phyloP scores from a whole-genome alignment of 1,140 invertebrate genomes.

The Phthorimaea operculella region DNA sequence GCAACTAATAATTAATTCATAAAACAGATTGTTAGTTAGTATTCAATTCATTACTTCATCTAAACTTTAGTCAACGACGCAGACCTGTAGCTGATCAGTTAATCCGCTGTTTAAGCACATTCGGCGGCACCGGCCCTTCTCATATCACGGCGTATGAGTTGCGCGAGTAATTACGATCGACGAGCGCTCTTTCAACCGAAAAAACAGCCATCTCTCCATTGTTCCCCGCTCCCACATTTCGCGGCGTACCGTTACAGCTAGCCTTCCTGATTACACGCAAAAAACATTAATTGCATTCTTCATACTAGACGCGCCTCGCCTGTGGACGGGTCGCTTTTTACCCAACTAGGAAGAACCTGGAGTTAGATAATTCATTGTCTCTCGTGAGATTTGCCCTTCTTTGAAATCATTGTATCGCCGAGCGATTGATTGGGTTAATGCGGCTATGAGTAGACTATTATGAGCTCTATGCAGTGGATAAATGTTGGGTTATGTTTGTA shows the following conservation, averaged over 20 bases:
- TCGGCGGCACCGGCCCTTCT: constrained; percentile 27
- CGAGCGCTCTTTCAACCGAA: constrained; percentile 61
- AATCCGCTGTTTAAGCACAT: constrained; percentile 16
- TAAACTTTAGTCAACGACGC: no score
- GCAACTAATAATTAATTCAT: no score
- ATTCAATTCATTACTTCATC: no score
- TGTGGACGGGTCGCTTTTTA: constrained; percentile 27
- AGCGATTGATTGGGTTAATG: not conserved
- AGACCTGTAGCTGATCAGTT: no score
- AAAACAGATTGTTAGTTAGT: no score
- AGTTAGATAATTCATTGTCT: constrained; percentile 37
- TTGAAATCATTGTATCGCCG: constrained; percentile 8
- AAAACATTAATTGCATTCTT: constrained; percentile 60
- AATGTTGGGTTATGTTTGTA: no score
- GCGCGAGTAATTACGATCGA: constrained; percentile 56
- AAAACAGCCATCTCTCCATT: constrained; percentile 58
- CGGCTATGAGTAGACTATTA: no score
- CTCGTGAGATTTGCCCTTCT: constrained; percentile 26
- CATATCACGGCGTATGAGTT: constrained; percentile 46
- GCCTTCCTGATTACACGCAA: constrained; percentile 57
- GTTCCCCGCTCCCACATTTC: constrained; percentile 58
- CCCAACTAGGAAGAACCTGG: constrained; percentile 35
- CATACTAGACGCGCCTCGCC: constrained; percentile 20
- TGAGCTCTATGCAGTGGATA: no score
- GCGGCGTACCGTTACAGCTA: constrained; percentile 56